phyloP scores from a whole-genome alignment of 2,797 vertebrate species.

The Hydrophis major region DNA sequence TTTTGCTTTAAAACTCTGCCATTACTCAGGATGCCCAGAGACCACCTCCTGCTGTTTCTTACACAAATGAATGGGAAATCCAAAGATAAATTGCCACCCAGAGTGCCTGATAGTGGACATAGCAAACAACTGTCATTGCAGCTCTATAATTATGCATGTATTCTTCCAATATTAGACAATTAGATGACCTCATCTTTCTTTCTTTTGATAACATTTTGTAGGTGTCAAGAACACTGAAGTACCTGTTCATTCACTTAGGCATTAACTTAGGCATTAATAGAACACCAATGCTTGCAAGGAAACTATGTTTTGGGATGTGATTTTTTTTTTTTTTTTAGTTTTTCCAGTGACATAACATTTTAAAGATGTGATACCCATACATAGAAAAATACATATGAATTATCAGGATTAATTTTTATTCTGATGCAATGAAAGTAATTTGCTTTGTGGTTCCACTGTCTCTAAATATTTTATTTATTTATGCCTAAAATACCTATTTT shows the following conservation, averaged over 20 bases:
- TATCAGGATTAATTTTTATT: neutral
- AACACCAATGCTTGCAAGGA: neutral
- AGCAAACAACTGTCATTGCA: conserved; percentile 55
- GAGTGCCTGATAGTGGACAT: neutral
- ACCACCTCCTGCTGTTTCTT: conserved; percentile 44
- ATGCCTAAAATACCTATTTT: neutral
- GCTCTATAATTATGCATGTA: conserved; percentile 62
- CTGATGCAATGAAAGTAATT: neutral
- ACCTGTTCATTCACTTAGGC: conserved; percentile 25
- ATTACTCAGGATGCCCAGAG: conserved; percentile 48
- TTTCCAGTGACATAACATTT: neutral
- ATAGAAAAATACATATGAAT: neutral
- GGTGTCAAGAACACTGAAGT: conserved; percentile 55
- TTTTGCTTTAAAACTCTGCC: conserved; percentile 53
- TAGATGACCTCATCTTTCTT: conserved; percentile 57
- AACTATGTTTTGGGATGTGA: neutral
- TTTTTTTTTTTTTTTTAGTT: neutral
- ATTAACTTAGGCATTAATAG: neutral
- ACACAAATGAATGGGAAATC: conserved; percentile 58
- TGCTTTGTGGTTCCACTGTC: neutral
- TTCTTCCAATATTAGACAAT: conserved; percentile 60
- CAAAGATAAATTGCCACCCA: conserved; percentile 64
- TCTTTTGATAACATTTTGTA: conserved; percentile 59
- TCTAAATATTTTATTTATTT: neutral
- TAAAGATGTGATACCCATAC: neutral